phyloP scores from a whole-genome alignment of 2,888 invertebrate genomes.

The Xylota segnis region DNA sequence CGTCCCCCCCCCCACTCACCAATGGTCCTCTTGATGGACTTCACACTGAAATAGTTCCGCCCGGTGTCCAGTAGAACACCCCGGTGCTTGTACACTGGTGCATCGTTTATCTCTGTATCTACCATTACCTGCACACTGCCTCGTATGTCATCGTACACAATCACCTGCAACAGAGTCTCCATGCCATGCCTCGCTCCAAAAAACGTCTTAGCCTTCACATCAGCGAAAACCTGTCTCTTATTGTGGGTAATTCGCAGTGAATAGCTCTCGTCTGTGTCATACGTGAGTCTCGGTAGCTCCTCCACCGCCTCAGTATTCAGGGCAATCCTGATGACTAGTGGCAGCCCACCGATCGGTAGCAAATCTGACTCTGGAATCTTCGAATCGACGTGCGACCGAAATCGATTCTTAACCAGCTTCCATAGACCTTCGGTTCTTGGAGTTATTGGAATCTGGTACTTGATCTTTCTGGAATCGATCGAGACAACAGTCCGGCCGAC shows the following conservation, averaged over 20 bases:
- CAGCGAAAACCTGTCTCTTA: constrained; percentile 84
- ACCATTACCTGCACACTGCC: constrained; percentile 86
- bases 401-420: constrained; percentile 80
- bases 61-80: constrained; percentile 95
- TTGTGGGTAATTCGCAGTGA: constrained; percentile 79
- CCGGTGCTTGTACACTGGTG: constrained; percentile 94
- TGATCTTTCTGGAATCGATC: constrained; percentile 83
- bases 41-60: constrained; percentile 92
- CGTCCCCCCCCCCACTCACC: constrained; percentile 82
- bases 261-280: constrained; percentile 87
- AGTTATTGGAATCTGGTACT: constrained; percentile 75
- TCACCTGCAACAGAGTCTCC: constrained; percentile 85
- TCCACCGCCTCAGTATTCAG: constrained; percentile 77
- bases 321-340: constrained; percentile 82
- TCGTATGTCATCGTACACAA: constrained; percentile 83
- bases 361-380: constrained; percentile 80
- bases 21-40: constrained; percentile 90
- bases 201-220: constrained; percentile 86
- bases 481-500: constrained; percentile 83
- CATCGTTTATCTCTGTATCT: constrained; percentile 89
- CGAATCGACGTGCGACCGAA: constrained; percentile 81
- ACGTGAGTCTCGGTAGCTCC: constrained; percentile 81
- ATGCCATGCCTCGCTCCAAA: constrained; percentile 88
- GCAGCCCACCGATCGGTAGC: constrained; percentile 83
- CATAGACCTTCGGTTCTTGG: constrained; percentile 80